phyloP scores from a whole-genome alignment of 2,888 invertebrate species.

The Agrochola lota region DNA sequence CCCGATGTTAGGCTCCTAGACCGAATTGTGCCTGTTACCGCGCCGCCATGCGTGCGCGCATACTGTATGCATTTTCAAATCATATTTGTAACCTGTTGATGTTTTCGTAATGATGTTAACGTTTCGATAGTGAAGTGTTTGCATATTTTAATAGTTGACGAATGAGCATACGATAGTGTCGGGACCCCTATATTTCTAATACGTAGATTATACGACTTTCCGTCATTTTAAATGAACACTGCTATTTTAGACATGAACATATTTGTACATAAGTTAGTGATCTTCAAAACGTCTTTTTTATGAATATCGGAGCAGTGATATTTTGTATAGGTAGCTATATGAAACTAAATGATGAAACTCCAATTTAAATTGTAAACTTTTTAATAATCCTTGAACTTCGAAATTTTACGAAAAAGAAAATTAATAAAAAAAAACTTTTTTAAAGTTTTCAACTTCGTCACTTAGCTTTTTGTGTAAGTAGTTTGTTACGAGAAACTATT shows the following conservation, averaged over 20 bases:
- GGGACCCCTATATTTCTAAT: conserved; percentile 73
- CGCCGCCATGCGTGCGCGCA: conserved; percentile 63
- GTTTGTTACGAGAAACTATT: conserved; percentile 74
- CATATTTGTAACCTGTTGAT: conserved; percentile 74
- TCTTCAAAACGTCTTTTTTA: conserved; percentile 77
- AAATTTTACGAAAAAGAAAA: conserved; percentile 70
- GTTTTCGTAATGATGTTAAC: conserved; percentile 69
- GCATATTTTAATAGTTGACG: conserved; percentile 71
- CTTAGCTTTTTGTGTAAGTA: conserved; percentile 84
- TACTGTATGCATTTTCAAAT: conserved; percentile 67
- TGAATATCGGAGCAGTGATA: conserved; percentile 88
- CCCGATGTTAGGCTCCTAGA: conserved; percentile 76
- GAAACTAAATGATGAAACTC: conserved; percentile 71
- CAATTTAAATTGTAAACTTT: conserved; percentile 76
- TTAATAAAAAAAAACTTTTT: conserved; percentile 62
- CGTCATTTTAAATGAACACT: conserved; percentile 74
- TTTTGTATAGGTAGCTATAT: conserved; percentile 86
- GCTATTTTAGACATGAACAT: conserved; percentile 80
- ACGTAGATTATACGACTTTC: conserved; percentile 71
- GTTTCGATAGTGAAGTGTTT: conserved; percentile 66
- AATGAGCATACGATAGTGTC: conserved; percentile 73
- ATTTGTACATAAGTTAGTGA: conserved; percentile 84
- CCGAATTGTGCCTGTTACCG: conserved; percentile 80
- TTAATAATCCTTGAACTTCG: conserved; percentile 77
- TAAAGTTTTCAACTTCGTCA: conserved; percentile 74